These are phyloP conservation scores for Hoplodrina ambigua DNA, from an alignment of 2,888 invertebrate genomes.

Conservation along the genomic window DNA sequence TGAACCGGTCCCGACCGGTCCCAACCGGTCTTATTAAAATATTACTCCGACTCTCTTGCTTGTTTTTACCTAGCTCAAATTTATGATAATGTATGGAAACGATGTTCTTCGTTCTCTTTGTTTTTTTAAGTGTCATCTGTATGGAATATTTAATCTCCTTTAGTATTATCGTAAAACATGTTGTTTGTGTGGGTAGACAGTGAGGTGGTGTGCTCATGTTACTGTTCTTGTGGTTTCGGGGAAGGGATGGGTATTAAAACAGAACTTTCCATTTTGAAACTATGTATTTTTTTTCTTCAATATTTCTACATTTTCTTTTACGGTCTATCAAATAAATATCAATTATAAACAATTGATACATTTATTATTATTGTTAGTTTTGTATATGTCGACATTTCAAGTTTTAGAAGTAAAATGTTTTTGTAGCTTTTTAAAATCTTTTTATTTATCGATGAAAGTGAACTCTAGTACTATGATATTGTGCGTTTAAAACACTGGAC, in stretches of 20 bases:
- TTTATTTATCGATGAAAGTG: conserved; percentile 85
- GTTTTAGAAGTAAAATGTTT: conserved; percentile 85
- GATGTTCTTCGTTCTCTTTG: conserved; percentile 68
- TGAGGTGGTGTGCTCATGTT: conserved; percentile 26
- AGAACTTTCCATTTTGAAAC: conserved; percentile 84
- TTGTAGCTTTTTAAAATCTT: conserved; percentile 81
- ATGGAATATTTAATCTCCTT: conserved; percentile 66
- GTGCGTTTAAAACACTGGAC: conserved; percentile 90
- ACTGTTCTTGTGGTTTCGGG: conserved; percentile 18
- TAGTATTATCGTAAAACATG: conserved; percentile 30
- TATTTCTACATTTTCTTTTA: conserved; percentile 89
- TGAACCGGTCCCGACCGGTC: conserved; percentile 69
- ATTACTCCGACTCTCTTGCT: conserved; percentile 70
- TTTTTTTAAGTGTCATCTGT: conserved; percentile 72
- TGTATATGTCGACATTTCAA: conserved; percentile 85
- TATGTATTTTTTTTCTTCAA: conserved; percentile 88
- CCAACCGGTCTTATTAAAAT: conserved; percentile 71
- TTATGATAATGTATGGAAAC: conserved; percentile 80
- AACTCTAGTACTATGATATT: conserved; percentile 89
- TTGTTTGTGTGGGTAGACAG: conserved; percentile 23
- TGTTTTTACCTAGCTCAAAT: conserved; percentile 74
- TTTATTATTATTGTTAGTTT: conserved; percentile 87
- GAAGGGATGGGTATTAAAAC: conserved; percentile 73
- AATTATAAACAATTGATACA: conserved; percentile 90
- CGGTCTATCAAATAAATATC: conserved; percentile 89